Conservation (phyloP, 2,113 vertebrate species). For the Thalassoma bifasciatum region DNA sequence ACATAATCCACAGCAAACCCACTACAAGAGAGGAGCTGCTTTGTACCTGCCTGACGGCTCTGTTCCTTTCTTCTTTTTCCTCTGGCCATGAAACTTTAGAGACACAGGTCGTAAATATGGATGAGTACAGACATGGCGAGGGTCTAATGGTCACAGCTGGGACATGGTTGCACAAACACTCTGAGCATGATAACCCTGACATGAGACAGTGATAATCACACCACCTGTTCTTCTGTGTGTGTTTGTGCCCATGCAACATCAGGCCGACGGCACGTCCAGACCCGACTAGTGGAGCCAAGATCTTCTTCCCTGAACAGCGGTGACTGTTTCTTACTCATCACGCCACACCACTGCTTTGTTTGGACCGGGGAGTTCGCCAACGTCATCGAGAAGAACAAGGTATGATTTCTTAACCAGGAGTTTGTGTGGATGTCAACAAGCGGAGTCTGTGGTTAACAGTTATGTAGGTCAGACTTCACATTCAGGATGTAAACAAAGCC, state of each 20-base stretch:
- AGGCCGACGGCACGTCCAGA: slow-evolving; percentile 96
- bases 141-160: not conserved
- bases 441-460: not conserved
- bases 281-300: slow-evolving; percentile 93
- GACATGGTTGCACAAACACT: not conserved
- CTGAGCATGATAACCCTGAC: not conserved
- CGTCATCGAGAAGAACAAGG: slow-evolving; percentile 96
- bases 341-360: slow-evolving; percentile 91
- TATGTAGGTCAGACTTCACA: slow-evolving; percentile 15
- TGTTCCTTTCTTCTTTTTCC: not conserved
- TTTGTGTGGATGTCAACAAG: not conserved
- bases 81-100: too few relatives aligned
- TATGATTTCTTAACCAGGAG: slow-evolving; percentile 17
- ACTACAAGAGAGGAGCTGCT: not conserved
- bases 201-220: too few relatives aligned
- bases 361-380: slow-evolving; percentile 97
- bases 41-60: not conserved
- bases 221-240: not conserved
- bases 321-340: slow-evolving; percentile 94
- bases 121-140: not conserved
- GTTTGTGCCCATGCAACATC: slow-evolving; percentile 30
- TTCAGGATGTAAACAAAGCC: slow-evolving; percentile 62
- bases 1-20: slow-evolving; percentile 40
- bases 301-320: slow-evolving; percentile 93
- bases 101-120: too few relatives aligned